phyloP scores from a whole-genome alignment of 2,797 vertebrate genomes.

The Chloroceryle inda region DNA sequence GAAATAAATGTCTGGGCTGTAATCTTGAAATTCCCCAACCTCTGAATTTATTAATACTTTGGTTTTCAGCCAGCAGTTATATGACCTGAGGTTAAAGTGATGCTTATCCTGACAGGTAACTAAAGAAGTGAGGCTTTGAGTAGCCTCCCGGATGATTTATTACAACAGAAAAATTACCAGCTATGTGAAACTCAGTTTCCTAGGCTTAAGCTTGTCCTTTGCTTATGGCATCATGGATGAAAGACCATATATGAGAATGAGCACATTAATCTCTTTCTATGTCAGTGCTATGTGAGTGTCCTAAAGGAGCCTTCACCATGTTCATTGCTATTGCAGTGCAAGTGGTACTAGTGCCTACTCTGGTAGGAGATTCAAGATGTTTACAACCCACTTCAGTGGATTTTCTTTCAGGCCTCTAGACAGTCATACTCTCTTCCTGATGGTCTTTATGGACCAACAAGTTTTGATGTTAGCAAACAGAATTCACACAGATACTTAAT shows the following conservation, averaged over 20 bases:
- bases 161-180: background rate
- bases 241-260: background rate
- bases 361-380: background rate
- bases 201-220: background rate
- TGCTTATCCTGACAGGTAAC: background rate
- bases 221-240: background rate
- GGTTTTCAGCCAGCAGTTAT: background rate
- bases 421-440: background rate
- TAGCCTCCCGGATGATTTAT: background rate
- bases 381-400: background rate
- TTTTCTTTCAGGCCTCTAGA: background rate
- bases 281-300: background rate
- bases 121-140: background rate
- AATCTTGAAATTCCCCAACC: background rate
- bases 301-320: background rate
- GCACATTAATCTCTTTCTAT: background rate
- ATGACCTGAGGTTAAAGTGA: background rate
- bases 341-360: background rate
- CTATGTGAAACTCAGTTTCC: background rate
- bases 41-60: background rate
- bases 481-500: background rate
- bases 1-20: background rate
- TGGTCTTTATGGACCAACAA: background rate
- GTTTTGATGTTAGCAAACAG: background rate
- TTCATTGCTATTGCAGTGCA: background rate